phyloP scores from a whole-genome alignment of 1,140 invertebrate species.

The Cecropterus lyciades region DNA sequence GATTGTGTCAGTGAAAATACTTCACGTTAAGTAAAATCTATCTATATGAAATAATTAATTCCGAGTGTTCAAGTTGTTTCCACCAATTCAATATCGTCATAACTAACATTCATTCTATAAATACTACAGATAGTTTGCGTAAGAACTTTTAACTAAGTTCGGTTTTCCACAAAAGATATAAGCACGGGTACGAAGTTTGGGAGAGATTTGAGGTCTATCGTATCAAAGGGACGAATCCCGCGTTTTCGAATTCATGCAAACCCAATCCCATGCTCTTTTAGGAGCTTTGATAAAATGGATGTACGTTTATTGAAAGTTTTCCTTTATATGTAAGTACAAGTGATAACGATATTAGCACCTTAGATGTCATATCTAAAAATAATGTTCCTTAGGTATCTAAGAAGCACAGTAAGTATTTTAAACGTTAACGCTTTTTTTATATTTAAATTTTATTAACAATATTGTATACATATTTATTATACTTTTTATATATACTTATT shows the following conservation, averaged over 20 bases:
- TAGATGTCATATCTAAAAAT: no score
- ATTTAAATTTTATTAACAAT: no score
- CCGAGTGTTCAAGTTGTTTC: not conserved
- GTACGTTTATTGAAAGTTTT: slow-evolving; percentile 5
- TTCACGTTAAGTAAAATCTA: not conserved
- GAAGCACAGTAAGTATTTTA: no score
- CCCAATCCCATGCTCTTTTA: not conserved
- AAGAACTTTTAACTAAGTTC: slow-evolving; percentile 17
- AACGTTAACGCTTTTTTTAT: no score
- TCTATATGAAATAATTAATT: not conserved
- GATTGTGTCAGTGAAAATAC: not conserved
- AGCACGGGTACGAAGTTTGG: slow-evolving; percentile 13
- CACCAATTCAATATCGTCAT: not conserved
- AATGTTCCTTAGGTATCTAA: no score
- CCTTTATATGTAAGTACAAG: not conserved
- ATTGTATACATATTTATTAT: no score
- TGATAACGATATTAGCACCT: not conserved
- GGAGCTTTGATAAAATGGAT: not conserved
- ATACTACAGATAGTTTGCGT: slow-evolving; percentile 8
- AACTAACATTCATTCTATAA: not conserved
- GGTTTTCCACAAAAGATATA: slow-evolving; percentile 25
- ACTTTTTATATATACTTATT: no score
- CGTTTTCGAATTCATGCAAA: slow-evolving; percentile 8
- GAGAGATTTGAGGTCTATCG: slow-evolving; percentile 22
- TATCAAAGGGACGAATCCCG: slow-evolving; percentile 16